Base-by-base conservation (phyloP, 2,113 vertebrate species). In the Planiliza haematocheilus region DNA sequence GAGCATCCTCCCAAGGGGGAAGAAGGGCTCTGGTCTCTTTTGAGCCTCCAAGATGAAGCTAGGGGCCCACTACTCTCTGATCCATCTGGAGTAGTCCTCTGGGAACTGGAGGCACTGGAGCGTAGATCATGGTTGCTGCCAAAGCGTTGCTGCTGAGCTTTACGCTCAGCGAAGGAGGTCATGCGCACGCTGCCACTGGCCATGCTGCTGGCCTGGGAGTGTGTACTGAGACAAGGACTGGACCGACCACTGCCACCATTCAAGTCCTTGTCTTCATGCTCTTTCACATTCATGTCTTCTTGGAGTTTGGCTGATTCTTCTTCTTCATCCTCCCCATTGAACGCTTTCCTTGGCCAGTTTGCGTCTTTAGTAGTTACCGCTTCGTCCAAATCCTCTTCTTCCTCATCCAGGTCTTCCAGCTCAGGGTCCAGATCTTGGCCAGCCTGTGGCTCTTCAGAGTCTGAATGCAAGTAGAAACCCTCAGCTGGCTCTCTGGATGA, bases 161-260 rank as follows among this genome's bases (percentile, higher is more conserved):
- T 97, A 41, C 97, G 93, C 74, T 99, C 98, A 0, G 98, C 98
- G 0, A 99, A 99, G 65, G 94, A 99, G 66, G 97, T 99, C 96
- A 99, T 98, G 42, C 94, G 93, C 2, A 96, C 90, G 0, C 96
- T 97, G 14, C 96, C 94, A 0, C 97, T 98, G 34, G 96, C 71
- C 83, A 94, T 89, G 1, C 97, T 95, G 1, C 97, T 98, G 16
- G 95, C 58, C 84, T 97, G 96, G 2, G 97, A 98, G 46, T 95
- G 91, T 0, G 94, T 92, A 76, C 96, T 98, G 73, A 97, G 88
- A 17, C 97, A 97, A 0, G 98, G 97, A 81, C 97, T 98, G 16
- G 97, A 99, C 43, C 95, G 93, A 0, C 97, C 96, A 0, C 97
- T 98, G 66, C 94, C 95, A 0, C 94, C 96, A 0, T 97, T 89